Percentiles rank a stretch among this genome's conserved stretches.
phyloP scores from a whole-genome alignment of 1,140 invertebrate species.

The Metaphire vulgaris region DNA sequence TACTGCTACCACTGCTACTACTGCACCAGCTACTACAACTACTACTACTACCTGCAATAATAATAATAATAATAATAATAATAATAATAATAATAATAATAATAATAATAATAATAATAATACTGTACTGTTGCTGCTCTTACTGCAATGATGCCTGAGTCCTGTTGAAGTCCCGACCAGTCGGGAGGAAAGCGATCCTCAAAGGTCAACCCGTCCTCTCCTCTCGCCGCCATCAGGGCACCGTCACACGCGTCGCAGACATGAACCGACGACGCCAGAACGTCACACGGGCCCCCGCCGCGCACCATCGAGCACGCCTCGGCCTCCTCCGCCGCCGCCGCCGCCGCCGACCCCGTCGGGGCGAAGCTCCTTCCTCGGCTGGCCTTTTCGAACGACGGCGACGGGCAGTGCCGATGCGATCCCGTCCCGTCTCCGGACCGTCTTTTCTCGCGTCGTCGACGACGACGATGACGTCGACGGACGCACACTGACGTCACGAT shows the following conservation, averaged over 20 bases:
- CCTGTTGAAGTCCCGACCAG: background rate
- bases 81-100: too few species aligned
- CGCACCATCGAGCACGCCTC: too few species aligned
- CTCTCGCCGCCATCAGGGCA: background rate
- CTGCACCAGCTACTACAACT: too few species aligned
- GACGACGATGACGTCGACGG: slow-evolving; percentile 2
- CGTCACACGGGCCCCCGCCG: too few species aligned
- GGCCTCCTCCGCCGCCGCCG: background rate
- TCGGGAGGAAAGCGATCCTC: background rate
- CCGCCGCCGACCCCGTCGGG: too few species aligned
- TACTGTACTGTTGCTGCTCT: too few species aligned
- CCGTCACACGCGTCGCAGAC: background rate
- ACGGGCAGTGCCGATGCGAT: background rate
- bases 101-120: too few species aligned
- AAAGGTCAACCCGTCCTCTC: background rate
- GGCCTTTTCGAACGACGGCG: background rate
- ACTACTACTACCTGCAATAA: too few species aligned
- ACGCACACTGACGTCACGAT: background rate
- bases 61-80: too few species aligned
- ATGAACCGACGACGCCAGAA: background rate
- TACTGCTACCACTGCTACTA: too few species aligned
- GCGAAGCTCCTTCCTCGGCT: slow-evolving; percentile 1
- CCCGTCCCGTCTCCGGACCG: too few species aligned
- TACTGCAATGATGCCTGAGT: background rate
- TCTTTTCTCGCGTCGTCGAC: background rate